Conservation (phyloP, 1,140 invertebrate genomes). For the Platyura marginata region DNA sequence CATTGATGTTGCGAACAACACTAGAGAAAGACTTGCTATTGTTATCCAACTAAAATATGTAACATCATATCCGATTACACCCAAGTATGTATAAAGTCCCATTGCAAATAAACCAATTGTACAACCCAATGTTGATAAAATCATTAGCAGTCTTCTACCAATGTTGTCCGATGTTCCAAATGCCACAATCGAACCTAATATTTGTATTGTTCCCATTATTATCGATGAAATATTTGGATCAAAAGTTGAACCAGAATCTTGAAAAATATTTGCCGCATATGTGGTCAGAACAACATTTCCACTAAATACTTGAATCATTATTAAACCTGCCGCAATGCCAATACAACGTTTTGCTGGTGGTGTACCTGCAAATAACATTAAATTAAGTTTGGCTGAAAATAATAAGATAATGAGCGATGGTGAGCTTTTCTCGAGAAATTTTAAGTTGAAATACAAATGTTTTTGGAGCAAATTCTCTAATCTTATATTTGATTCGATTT, state of each 20-base stretch:
- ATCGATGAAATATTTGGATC: slow-evolving; percentile 44
- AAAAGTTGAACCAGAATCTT: slow-evolving; percentile 34
- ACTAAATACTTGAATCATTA: background rate
- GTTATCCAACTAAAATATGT: slow-evolving; percentile 14
- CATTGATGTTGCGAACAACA: slow-evolving; percentile 15
- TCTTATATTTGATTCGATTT: background rate
- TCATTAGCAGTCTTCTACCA: slow-evolving; percentile 17
- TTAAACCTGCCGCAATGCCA: background rate
- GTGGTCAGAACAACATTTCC: background rate
- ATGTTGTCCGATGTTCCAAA: slow-evolving; percentile 18
- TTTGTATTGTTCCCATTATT: slow-evolving; percentile 37
- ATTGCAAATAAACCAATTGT: slow-evolving; percentile 14
- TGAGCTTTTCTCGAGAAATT: too few species aligned
- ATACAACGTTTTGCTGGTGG: background rate
- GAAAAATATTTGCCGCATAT: slow-evolving; percentile 39
- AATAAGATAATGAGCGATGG: too few species aligned
- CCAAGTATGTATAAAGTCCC: slow-evolving; percentile 13
- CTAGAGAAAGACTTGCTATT: slow-evolving; percentile 12
- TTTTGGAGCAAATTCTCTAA: background rate
- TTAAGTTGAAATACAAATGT: background rate
- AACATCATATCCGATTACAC: slow-evolving; percentile 7
- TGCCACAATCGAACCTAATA: slow-evolving; percentile 14
- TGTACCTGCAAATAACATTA: background rate
- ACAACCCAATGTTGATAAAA: slow-evolving; percentile 17
- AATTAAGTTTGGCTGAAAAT: too few species aligned